A percentile compares a stretch with the other conserved stretches of the same genome.
phyloP scores from a whole-genome alignment of 2,888 invertebrate species.

The Melanargia galathea region DNA sequence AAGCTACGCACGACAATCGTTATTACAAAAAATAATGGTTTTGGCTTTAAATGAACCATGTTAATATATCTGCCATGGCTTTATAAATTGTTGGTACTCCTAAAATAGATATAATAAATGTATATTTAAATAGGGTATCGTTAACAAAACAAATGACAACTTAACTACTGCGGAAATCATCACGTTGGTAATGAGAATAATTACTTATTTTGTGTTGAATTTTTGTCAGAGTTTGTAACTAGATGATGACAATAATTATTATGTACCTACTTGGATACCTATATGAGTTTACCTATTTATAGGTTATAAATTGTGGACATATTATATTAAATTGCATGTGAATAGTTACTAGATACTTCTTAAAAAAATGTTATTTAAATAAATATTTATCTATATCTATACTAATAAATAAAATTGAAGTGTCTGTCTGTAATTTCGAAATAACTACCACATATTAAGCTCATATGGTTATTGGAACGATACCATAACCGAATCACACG shows the following conservation, averaged over 20 bases:
- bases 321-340: too few relatives aligned
- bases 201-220: neutral
- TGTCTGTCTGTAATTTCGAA: too few relatives aligned
- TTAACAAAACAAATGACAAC: neutral
- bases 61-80: neutral
- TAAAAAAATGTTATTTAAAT: too few relatives aligned
- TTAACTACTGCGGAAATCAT: neutral
- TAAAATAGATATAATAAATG: neutral
- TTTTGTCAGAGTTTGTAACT: neutral
- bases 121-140: neutral
- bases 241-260: neutral
- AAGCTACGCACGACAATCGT: too few relatives aligned
- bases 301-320: too few relatives aligned
- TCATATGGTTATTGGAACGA: too few relatives aligned
- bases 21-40: neutral
- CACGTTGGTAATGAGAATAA: neutral
- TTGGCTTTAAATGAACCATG: neutral
- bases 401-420: too few relatives aligned
- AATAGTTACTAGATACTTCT: too few relatives aligned
- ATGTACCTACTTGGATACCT: neutral
- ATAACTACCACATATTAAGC: too few relatives aligned
- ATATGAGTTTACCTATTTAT: too few relatives aligned
- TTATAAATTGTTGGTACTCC: neutral
- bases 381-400: too few relatives aligned
- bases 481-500: too few relatives aligned